Base-by-base conservation (phyloP, 2,797 vertebrate genomes). In the Podargus strigoides region DNA sequence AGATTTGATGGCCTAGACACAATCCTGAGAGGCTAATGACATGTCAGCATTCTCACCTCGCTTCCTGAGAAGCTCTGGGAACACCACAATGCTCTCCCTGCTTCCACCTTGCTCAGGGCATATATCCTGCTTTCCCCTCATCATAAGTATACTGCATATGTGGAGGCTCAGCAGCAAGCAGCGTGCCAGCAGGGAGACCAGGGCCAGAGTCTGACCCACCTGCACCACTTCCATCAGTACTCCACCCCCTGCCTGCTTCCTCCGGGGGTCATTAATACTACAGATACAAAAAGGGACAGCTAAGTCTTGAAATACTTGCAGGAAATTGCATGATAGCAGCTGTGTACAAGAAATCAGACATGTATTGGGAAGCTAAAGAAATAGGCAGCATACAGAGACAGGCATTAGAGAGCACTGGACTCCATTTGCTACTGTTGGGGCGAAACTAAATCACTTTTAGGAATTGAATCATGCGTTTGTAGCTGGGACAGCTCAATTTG, bases 91-190 rank as follows among this genome's bases (percentile, higher is more conserved):
- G 30, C 62, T 26, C 36, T 39, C 34, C 27, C 47, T 37, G 42
- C 46, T 76, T 26, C 62, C 69, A 10, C 73, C 39, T 60, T 46
- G 30, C 80, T 86, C 62, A 15, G 53, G 56, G 30, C 28, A 36
- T 4, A 9, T 8, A 11, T n/a, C 37, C 72, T 37, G 46, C 73
- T 64, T 46, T 53, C 37, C 28, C 30, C 69, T 64, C 36, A 6
- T 7, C 1, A 0, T 4, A 6, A 72, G 22, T 6, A 1, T 6
- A 9, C 14, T 3, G 0, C 14, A 4, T 0, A 3, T 7, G 5
- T 20, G n/a, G 27, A 49, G 55, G 56, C 60, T 74, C 52, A 77
- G 90, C 41, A 53, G 74, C 82, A 18, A 15, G 32, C 32, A 37
- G 14, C 0, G 4, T 3, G 7, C 28, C 3, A 4, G n/a, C 3